These are phyloP conservation scores for Eucidaris tribuloides DNA, from an alignment of 35 echinoderm and acorn worm genomes.

Conservation along the genomic window DNA sequence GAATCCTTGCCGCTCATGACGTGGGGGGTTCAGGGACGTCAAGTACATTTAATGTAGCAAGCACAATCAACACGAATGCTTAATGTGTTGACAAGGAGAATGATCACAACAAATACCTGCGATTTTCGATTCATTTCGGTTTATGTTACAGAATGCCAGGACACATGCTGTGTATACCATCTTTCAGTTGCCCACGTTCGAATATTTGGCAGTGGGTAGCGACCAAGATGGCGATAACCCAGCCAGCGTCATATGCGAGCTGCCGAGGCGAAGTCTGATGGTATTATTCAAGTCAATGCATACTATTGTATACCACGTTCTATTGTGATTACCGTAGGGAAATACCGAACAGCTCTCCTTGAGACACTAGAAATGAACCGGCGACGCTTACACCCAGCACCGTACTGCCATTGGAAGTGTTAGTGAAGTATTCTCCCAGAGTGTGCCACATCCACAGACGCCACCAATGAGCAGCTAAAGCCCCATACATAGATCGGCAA, in stretches of 20 bases:
- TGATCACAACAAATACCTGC: conserved; percentile 64
- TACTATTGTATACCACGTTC: conserved; percentile 99
- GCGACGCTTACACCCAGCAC: conserved; percentile 87
- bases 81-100: conserved; percentile 70
- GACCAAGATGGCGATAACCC: conserved; percentile 75
- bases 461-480: conserved; percentile 80
- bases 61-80: conserved; percentile 74
- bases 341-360: conserved; percentile 82
- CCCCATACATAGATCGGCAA: conserved; percentile 97
- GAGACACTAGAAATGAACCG: conserved; percentile 95
- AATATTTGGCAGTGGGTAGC: conserved; percentile 85
- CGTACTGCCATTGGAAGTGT: conserved; percentile 85
- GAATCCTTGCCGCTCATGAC: conserved; percentile 90
- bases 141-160: conserved; percentile 77
- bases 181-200: conserved; percentile 79
- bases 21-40: conserved; percentile 80
- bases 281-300: conserved; percentile 97
- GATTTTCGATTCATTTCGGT: conserved; percentile 7
- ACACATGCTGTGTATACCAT: conserved; percentile 95
- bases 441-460: conserved; percentile 80
- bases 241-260: conserved; percentile 88
- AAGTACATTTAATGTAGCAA: conserved; percentile 98
- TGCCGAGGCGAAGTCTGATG: conserved; percentile 74
- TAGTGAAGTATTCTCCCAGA: conserved; percentile 79
- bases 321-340: conserved; percentile 95